Percentiles rank a stretch among this genome's conserved stretches.
Conservation (phyloP, 2,888 invertebrate genomes). For the Sicus ferrugineus region DNA sequence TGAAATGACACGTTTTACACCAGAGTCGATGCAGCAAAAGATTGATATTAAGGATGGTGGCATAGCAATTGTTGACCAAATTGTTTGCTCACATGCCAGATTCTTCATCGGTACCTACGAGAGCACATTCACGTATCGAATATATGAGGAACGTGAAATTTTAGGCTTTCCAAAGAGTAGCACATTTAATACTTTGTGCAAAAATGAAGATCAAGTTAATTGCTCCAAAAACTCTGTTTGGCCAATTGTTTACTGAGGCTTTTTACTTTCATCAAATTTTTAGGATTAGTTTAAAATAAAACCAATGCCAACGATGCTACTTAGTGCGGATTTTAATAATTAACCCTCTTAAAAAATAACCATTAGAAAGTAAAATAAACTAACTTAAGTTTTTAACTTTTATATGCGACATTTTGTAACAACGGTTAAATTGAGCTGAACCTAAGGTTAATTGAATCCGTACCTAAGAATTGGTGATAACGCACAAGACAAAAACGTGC, state of each 20-base stretch:
- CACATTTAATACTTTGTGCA: conserved; percentile 82
- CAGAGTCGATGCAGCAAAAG: conserved; percentile 56
- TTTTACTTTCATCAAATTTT: not conserved
- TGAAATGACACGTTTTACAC: conserved; percentile 53
- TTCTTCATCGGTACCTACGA: conserved; percentile 92
- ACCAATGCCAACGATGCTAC: too few relatives aligned
- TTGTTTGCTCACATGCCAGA: conserved; percentile 88
- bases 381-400: too few relatives aligned
- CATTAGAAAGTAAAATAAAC: not conserved
- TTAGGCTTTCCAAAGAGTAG: conserved; percentile 80
- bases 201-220: conserved; percentile 67
- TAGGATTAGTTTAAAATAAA: not conserved
- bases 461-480: too few relatives aligned
- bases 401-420: too few relatives aligned
- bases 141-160: conserved; percentile 97
- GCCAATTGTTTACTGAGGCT: conserved; percentile 69
- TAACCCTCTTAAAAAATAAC: not conserved
- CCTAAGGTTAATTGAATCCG: too few relatives aligned
- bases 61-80: conserved; percentile 92
- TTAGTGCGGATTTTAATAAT: too few relatives aligned
- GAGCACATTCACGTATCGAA: conserved; percentile 95
- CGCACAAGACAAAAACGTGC: too few relatives aligned
- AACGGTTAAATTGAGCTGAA: too few relatives aligned
- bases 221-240: conserved; percentile 82
- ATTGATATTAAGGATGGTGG: conserved; percentile 76